These are phyloP conservation scores for Onychomys arenicola DNA, from an alignment of 2,797 vertebrate species.

Conservation along the genomic window DNA sequence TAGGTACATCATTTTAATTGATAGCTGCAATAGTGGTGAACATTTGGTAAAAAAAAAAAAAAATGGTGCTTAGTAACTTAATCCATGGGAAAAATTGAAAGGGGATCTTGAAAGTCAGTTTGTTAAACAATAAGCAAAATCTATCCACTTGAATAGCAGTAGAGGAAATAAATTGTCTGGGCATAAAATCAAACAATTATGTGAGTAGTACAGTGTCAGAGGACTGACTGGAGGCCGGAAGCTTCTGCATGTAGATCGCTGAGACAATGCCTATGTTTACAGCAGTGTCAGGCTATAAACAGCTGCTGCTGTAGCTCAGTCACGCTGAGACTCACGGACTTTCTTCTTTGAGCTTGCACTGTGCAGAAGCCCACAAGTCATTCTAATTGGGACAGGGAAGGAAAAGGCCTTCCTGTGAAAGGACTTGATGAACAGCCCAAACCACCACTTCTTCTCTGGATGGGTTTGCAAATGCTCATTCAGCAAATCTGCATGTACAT, in stretches of 20 bases:
- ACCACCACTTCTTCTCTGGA: neutral
- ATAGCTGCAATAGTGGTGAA: constrained; percentile 5
- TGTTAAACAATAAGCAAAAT: constrained; percentile 45
- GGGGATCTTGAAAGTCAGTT: neutral
- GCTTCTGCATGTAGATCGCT: neutral
- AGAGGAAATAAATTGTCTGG: constrained; percentile 40
- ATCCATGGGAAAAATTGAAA: constrained; percentile 40
- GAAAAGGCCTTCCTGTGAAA: constrained; percentile 22
- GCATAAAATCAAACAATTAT: constrained; percentile 23
- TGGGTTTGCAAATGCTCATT: constrained; percentile 11
- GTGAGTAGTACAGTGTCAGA: neutral
- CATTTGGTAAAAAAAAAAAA: constrained; percentile 59
- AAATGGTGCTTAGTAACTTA: constrained; percentile 53
- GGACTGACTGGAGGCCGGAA: neutral
- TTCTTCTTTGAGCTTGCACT: constrained; percentile 37
- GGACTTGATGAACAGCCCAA: constrained; percentile 13
- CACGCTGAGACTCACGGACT: neutral
- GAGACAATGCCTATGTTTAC: neutral
- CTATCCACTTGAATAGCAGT: constrained; percentile 13
- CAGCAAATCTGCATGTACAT: neutral
- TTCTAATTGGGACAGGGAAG: constrained; percentile 27
- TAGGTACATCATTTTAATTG: constrained; percentile 62
- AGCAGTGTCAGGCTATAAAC: neutral
- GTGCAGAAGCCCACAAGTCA: constrained; percentile 7
- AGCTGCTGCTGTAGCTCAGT: constrained; percentile 3